phyloP scores from a whole-genome alignment of 2,797 vertebrate genomes.

The Brachyalestes nurse region DNA sequence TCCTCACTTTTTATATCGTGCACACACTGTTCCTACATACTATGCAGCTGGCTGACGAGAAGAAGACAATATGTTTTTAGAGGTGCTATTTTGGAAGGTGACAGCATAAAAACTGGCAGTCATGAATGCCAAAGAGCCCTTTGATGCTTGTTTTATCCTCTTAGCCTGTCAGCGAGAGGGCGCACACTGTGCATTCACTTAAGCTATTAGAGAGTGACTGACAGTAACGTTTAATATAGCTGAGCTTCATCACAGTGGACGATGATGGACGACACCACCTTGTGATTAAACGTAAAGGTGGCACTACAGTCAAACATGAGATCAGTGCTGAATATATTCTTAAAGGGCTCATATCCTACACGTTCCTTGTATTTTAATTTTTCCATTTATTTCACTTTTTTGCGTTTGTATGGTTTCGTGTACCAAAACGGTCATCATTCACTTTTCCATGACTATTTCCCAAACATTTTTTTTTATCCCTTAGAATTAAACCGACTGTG shows the following conservation, averaged over 20 bases:
- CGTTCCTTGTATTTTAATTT: no score
- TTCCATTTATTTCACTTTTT: no score
- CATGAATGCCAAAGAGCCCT: slow-evolving; percentile 49
- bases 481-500: no score
- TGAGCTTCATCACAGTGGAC: background rate
- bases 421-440: no score
- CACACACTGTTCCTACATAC: slow-evolving; percentile 13
- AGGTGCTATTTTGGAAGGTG: slow-evolving; percentile 67
- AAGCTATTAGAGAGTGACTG: slow-evolving; percentile 32
- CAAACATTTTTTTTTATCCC: background rate
- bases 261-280: background rate
- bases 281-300: slow-evolving; percentile 7
- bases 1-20: background rate
- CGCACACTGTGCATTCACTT: slow-evolving; percentile 38
- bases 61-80: slow-evolving; percentile 63
- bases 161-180: slow-evolving; percentile 57
- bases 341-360: no score
- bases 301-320: background rate
- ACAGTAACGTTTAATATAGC: slow-evolving; percentile 28
- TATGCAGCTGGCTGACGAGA: slow-evolving; percentile 42
- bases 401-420: no score
- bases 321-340: background rate
- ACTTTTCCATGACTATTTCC: no score
- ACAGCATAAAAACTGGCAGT: slow-evolving; percentile 63
- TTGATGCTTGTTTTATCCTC: slow-evolving; percentile 67